phyloP scores from a whole-genome alignment of 2,888 invertebrate genomes.

The Melipona beecheii region DNA sequence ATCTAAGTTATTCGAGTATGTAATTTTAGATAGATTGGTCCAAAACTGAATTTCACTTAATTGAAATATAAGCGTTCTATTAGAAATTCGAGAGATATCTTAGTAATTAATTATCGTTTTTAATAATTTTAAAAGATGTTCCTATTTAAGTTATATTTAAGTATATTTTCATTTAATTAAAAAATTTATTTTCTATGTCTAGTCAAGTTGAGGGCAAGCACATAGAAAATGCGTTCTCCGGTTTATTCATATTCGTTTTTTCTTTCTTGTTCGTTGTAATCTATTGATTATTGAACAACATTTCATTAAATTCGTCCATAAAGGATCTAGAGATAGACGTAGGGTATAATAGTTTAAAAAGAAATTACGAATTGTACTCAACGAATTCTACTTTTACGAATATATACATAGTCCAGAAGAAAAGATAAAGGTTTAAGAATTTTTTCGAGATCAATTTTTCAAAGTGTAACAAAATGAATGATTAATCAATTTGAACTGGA shows the following conservation, averaged over 20 bases:
- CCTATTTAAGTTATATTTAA: slow-evolving; percentile 52
- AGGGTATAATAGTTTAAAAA: slow-evolving; percentile 36
- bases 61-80: slow-evolving; percentile 14
- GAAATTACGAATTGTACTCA: slow-evolving; percentile 30
- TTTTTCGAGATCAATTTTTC: slow-evolving; percentile 35
- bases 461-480: slow-evolving; percentile 44
- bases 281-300: slow-evolving; percentile 14
- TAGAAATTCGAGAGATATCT: slow-evolving; percentile 25
- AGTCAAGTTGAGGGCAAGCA: slow-evolving; percentile 40
- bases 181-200: slow-evolving; percentile 28
- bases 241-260: too few species aligned
- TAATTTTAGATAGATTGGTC: background rate
- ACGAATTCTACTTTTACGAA: slow-evolving; percentile 44
- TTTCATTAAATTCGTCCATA: slow-evolving; percentile 51
- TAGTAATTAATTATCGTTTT: slow-evolving; percentile 19
- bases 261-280: slow-evolving; percentile 27
- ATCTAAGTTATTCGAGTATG: background rate
- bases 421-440: slow-evolving; percentile 34
- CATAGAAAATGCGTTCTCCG: slow-evolving; percentile 2
- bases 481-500: background rate
- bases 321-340: slow-evolving; percentile 35
- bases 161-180: slow-evolving; percentile 43
- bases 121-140: slow-evolving; percentile 59
- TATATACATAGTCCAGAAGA: slow-evolving; percentile 18
- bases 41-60: slow-evolving; percentile 12